Evolutionary conservation across 2,113 vertebrate species (phyloP), one percentile per base, ranked within the genome.

Genomic region (Cyprinus carpio): DNA sequence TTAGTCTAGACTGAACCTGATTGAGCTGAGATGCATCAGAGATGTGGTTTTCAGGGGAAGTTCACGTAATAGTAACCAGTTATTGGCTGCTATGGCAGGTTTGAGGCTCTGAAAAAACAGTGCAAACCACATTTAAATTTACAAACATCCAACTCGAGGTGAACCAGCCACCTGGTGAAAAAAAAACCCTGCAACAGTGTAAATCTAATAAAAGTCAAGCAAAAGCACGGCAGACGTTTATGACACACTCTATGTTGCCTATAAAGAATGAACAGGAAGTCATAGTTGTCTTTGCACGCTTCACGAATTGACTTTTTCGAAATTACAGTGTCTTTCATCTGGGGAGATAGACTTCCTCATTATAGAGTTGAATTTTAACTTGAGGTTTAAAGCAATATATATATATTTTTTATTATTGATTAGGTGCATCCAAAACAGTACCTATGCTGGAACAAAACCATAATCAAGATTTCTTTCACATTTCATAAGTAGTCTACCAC

Each of bases 261-360:
- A 23, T 34, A 34, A 54, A 76, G n/a, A 76, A 54, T 58, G 18
- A 31, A 78, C 75, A 78, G 51, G 75, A 78, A 58, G 51, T 78
- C 11, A 4, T 10, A 40, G 34, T 40, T 34, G 29, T 78, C 29
- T 78, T 78, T 20, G 1, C 29, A 76, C 1, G 11, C 18, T 78
- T 58, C 51, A 58, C 34, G 11, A 58, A 56, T 58, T 1, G 2
- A 20, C 75, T 78, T 78, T 11, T 58, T 34, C 27, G 4, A 77
- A 58, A 58, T 58, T 1, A 46, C 23, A 25, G 5, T 23, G 9
- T 8, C 6, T 74, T 46, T 75, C 6, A 25, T 58, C 51, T 31
- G 18, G 0, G 46, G 49, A 54, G 27, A 12, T 54, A 11, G 15
- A 51, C 27, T 51, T 75, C 43, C 13, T 18, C 6, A 16, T 1